Conservation (phyloP, 2,113 vertebrate genomes). For the Nycticryphes semicollaris region DNA sequence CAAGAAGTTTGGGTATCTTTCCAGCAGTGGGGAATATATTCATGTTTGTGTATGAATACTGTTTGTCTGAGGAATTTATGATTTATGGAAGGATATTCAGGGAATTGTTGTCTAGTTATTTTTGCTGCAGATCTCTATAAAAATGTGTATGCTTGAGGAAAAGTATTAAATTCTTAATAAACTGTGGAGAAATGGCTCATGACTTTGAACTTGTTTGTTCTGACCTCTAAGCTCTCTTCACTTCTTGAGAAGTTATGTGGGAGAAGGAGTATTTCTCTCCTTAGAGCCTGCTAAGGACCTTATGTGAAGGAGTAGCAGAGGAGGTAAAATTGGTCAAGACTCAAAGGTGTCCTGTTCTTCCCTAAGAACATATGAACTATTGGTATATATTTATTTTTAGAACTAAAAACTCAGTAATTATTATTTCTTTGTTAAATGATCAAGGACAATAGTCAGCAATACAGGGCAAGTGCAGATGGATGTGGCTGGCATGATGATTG, state of each 20-base stretch:
- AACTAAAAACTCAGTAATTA: neutral
- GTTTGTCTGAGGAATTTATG: neutral
- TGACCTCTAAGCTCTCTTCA: neutral
- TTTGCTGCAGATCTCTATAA: neutral
- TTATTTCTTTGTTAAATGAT: neutral
- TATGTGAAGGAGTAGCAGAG: neutral
- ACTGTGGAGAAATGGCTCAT: neutral
- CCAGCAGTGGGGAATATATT: neutral
- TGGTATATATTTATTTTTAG: neutral
- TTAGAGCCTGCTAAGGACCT: neutral
- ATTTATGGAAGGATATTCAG: neutral
- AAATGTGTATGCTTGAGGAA: neutral
- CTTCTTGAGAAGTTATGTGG: neutral
- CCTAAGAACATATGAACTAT: neutral
- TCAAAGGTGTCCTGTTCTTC: neutral
- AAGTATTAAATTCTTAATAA: neutral
- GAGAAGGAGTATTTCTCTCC: neutral
- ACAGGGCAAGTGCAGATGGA: neutral
- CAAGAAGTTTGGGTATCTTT: neutral
- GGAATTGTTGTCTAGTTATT: neutral
- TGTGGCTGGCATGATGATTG: neutral
- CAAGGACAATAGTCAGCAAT: neutral
- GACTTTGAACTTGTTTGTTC: neutral
- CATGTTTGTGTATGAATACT: neutral
- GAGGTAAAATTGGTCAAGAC: neutral